Conservation (phyloP, 2,888 invertebrate genomes). For the Stenichneumon culpator region DNA sequence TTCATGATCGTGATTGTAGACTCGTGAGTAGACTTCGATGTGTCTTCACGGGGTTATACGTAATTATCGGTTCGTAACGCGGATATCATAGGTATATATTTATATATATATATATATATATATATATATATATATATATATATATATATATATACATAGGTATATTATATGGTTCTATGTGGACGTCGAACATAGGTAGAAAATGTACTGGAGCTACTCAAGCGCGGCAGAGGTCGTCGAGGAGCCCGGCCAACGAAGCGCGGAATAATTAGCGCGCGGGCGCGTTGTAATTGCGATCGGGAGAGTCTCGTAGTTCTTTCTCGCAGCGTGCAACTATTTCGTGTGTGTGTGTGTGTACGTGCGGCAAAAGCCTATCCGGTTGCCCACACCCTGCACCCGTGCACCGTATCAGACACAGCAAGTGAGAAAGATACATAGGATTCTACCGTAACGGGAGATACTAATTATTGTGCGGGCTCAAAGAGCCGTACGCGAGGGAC, state of each 20-base stretch:
- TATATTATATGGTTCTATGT: neutral
- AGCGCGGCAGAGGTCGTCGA: conserved; percentile 62
- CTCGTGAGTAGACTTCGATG: conserved; percentile 19
- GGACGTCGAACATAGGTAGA: conserved; percentile 18
- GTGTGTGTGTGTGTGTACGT: neutral
- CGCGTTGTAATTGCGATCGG: conserved; percentile 70
- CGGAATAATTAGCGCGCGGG: conserved; percentile 72
- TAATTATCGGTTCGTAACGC: conserved; percentile 52
- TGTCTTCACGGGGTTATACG: conserved; percentile 35
- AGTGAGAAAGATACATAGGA: conserved; percentile 13
- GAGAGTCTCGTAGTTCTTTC: conserved; percentile 48
- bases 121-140: neutral
- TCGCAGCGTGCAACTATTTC: conserved; percentile 34
- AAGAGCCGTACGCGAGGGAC: conserved; percentile 1
- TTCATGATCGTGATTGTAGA: conserved; percentile 2
- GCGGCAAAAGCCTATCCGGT: conserved; percentile 1
- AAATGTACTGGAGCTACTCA: conserved; percentile 42
- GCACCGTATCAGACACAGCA: conserved; percentile 6
- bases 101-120: neutral
- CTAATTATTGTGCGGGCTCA: conserved; percentile 44
- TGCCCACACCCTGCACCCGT: neutral
- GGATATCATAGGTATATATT: neutral
- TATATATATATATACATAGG: neutral
- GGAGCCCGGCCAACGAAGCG: conserved; percentile 67
- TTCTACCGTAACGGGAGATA: conserved; percentile 52